Base-by-base conservation (phyloP, 1,140 invertebrate species). In the Zaprionus taronus region DNA sequence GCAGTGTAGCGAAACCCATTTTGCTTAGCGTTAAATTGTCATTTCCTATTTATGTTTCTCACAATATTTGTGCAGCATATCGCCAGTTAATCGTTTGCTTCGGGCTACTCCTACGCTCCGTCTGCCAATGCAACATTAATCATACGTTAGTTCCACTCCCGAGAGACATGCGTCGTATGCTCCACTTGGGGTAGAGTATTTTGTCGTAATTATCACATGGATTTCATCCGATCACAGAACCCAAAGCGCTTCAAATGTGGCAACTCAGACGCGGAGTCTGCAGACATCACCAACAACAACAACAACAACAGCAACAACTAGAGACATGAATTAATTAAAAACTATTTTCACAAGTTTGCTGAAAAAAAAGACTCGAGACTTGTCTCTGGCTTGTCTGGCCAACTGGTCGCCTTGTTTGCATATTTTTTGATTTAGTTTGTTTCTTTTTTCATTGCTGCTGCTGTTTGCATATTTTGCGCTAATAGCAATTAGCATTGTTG, bases 311-410 rank as follows among this genome's bases (percentile, higher is more conserved):
- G 49, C 60, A 70, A 68, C 66, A 73, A 76, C 72, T 56, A 72
- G 61, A 67, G 74, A 72, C 85, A 85, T 72, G 81, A 84, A 85
- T 90, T 90, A 90, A 90, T 90, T 90, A 90, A 89, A 84, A 47
- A 77, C 38, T 58, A 79, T 87, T 89, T 87, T 87, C 76, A 79
- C 79, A 79, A 79, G 79, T 80, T 79, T 53, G 64, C 66, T 4
- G 17, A 47, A 17, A 47, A 41, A 41, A 41, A 41, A 41, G 17
- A 47, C 41, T 17, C 41, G 60, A 77, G 62, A 80, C 77, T 83
- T 69, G 62, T 53, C 56, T 26, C 41, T 49, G 66, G 36, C 11
- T 65, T 79, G 81, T 79, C 80, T 81, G 84, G 79, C 69, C 85
- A 89, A 79, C 78, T 87, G 65, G 34, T 66, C 74, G 78, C 77